Evolutionary conservation across 1,140 invertebrate species (phyloP).

Genomic region (Drosophila melanica): DNA sequence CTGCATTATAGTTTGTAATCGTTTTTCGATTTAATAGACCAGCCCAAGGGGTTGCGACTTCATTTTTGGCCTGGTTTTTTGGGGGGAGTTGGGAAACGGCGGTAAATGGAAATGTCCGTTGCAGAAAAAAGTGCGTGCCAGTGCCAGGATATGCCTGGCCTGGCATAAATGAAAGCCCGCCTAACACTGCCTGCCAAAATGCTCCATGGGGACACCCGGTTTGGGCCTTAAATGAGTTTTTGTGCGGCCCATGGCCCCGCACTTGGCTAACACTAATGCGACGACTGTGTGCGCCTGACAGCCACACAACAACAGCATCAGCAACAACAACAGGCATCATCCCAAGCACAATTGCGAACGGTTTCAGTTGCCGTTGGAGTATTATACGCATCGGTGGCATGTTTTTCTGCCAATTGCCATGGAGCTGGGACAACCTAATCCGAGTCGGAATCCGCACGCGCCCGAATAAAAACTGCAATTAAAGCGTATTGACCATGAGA

Average conservation of each 20-base stretch:
- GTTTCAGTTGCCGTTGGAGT: conserved; percentile 12
- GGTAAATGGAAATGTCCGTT: conserved; percentile 74
- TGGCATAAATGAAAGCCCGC: conserved; percentile 25
- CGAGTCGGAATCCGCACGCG: conserved; percentile 29
- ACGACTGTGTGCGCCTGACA: conserved; percentile 43
- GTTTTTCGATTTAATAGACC: conserved; percentile 80
- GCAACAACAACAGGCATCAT: background rate
- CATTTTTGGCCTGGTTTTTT: conserved; percentile 24
- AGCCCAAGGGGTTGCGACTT: conserved; percentile 48
- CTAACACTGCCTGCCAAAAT: conserved; percentile 16
- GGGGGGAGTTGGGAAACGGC: conserved; percentile 45
- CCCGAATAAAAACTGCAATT: conserved; percentile 77
- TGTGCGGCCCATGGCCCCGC: conserved; percentile 19
- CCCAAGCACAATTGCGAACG: conserved; percentile 5
- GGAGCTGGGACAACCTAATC: conserved; percentile 43
- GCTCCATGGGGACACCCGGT: conserved; percentile 44
- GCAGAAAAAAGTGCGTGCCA: conserved; percentile 56
- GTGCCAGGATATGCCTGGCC: conserved; percentile 27
- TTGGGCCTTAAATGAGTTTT: conserved; percentile 72
- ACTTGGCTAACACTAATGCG: conserved; percentile 26
- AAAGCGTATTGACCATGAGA: conserved; percentile 80
- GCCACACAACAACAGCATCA: conserved; percentile 13
- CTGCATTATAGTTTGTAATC: conserved; percentile 81
- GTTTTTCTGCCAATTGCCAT: conserved; percentile 38
- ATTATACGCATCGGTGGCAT: conserved; percentile 21